Evolutionary conservation across 2,797 vertebrate species (phyloP).

Genomic region (Myiotriccus ornatus): DNA sequence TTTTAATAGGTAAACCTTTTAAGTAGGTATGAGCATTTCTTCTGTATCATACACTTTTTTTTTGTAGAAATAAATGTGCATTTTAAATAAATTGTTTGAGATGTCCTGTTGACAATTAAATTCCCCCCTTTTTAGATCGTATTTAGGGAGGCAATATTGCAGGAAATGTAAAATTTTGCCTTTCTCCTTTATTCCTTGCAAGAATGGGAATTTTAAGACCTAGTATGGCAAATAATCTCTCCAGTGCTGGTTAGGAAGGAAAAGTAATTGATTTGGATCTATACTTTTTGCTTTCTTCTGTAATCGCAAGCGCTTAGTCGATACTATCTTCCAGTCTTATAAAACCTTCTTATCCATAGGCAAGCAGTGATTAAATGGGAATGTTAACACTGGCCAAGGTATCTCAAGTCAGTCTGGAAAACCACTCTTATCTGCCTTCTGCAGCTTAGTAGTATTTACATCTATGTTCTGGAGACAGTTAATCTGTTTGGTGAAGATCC

Average conservation of each 20-base stretch:
- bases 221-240: background rate
- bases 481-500: constrained; percentile 7
- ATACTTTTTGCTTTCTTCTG: constrained; percentile 39
- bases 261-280: background rate
- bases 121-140: constrained; percentile 19
- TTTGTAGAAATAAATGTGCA: constrained; percentile 84
- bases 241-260: background rate
- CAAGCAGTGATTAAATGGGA: constrained; percentile 10
- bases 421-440: background rate
- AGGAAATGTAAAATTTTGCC: background rate
- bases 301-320: background rate
- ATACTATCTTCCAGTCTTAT: background rate
- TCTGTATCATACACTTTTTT: constrained; percentile 75
- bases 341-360: background rate
- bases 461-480: background rate
- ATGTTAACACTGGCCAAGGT: background rate
- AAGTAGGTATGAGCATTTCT: constrained; percentile 67
- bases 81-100: constrained; percentile 75
- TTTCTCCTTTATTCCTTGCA: background rate
- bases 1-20: constrained; percentile 78
- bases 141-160: background rate
- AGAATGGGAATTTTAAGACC: background rate
- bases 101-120: constrained; percentile 73
- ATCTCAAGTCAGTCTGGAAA: constrained; percentile 5
- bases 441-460: constrained; percentile 20